Percentiles rank a stretch among this genome's conserved stretches.
These are phyloP conservation scores for Beris morrisii DNA, from an alignment of 2,888 invertebrate species.

Conservation along the genomic window DNA sequence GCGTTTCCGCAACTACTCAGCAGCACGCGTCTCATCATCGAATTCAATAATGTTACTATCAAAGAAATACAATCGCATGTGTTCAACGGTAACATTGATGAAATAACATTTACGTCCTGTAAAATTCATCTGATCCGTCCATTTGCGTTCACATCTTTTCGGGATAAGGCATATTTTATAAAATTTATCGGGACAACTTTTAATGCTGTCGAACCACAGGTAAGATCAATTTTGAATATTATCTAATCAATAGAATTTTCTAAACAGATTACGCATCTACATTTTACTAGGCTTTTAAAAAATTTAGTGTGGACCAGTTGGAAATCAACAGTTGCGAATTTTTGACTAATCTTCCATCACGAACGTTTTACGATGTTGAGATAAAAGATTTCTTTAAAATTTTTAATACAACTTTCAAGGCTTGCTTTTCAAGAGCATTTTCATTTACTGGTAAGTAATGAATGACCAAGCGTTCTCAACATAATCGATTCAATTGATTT, in stretches of 20 bases:
- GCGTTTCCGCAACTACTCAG: slow-evolving; percentile 61
- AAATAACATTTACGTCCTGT: slow-evolving; percentile 66
- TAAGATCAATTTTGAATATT: slow-evolving; percentile 38
- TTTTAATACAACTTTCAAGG: slow-evolving; percentile 65
- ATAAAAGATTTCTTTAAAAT: slow-evolving; percentile 68
- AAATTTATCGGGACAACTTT: slow-evolving; percentile 65
- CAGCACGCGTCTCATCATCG: slow-evolving; percentile 51
- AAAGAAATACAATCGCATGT: slow-evolving; percentile 63
- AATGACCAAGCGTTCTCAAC: neutral
- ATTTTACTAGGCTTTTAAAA: slow-evolving; percentile 68
- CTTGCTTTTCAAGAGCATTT: slow-evolving; percentile 70
- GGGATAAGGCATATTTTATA: slow-evolving; percentile 64
- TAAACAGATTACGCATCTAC: neutral
- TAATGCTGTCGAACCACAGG: slow-evolving; percentile 61
- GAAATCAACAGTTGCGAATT: slow-evolving; percentile 65
- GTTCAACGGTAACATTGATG: slow-evolving; percentile 72
- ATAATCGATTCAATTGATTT: slow-evolving; percentile 4
- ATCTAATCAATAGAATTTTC: neutral
- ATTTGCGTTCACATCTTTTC: slow-evolving; percentile 75
- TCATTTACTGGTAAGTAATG: slow-evolving; percentile 55
- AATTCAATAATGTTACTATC: slow-evolving; percentile 56
- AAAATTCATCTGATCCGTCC: slow-evolving; percentile 65
- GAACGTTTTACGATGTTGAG: slow-evolving; percentile 73
- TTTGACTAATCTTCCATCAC: slow-evolving; percentile 64
- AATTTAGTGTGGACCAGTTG: slow-evolving; percentile 70